Percentiles rank a stretch among this genome's conserved stretches.
phyloP scores from a whole-genome alignment of 2,113 vertebrate species.

The Nansenia antarctica region DNA sequence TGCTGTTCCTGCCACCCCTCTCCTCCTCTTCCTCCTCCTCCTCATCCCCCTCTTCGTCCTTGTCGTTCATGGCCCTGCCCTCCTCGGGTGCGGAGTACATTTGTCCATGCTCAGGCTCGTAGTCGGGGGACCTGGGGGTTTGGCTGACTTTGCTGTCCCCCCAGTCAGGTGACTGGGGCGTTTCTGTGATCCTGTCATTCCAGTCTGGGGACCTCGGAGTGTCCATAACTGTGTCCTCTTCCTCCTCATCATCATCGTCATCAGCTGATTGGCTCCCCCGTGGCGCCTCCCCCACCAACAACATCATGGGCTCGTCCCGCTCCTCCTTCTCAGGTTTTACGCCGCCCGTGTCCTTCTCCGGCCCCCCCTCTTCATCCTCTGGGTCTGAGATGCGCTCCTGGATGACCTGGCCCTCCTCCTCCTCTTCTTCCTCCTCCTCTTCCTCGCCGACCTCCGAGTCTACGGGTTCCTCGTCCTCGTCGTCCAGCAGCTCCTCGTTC shows the following conservation, averaged over 20 bases:
- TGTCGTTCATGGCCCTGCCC: too few species aligned
- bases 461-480: conserved; percentile 52
- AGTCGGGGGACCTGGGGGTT: conserved; percentile 82
- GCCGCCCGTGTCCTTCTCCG: conserved; percentile 37
- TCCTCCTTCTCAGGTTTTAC: conserved; percentile 34
- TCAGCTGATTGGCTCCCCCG: conserved; percentile 63
- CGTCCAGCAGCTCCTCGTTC: conserved; percentile 52
- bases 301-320: conserved; percentile 74
- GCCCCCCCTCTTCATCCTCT: conserved; percentile 77
- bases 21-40: too few species aligned
- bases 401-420: conserved; percentile 72
- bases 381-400: conserved; percentile 77
- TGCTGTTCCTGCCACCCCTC: too few species aligned
- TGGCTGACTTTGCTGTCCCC: too few species aligned
- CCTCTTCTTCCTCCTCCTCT: conserved; percentile 73
- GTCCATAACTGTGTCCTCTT: too few species aligned
- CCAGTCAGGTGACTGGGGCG: too few species aligned
- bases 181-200: conserved; percentile 75
- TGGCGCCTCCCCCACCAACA: conserved; percentile 72
- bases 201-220: too few species aligned
- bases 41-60: too few species aligned
- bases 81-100: conserved; percentile 25
- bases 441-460: conserved; percentile 59
- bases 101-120: conserved; percentile 76
- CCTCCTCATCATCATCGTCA: conserved; percentile 57